These are phyloP conservation scores for Pithys albifrons DNA, from an alignment of 2,113 vertebrate species.

Conservation along the genomic window DNA sequence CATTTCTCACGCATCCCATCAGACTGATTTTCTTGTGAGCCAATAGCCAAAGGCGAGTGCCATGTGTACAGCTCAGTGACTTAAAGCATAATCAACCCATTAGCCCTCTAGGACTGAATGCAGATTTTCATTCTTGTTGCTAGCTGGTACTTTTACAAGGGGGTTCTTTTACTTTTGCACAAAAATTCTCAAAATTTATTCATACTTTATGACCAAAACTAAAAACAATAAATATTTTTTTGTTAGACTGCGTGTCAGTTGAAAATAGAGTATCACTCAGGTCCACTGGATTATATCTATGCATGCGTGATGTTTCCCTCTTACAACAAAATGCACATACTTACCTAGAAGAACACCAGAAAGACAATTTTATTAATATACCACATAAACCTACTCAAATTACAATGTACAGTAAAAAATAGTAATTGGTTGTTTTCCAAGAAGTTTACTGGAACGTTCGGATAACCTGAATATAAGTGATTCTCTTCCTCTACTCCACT, in stretches of 20 bases:
- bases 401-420: neutral
- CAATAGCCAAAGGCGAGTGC: neutral
- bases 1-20: neutral
- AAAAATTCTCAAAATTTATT: neutral
- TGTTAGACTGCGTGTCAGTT: neutral
- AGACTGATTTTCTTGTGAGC: neutral
- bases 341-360: neutral
- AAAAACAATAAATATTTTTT: neutral
- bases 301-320: neutral
- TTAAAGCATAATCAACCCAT: neutral
- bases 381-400: neutral
- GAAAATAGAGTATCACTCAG: neutral
- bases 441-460: neutral
- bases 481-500: neutral
- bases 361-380: neutral
- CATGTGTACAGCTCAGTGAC: constrained; percentile 27
- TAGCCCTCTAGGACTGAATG: neutral
- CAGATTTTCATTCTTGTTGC: neutral
- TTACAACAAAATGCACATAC: neutral
- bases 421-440: neutral
- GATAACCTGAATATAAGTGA: neutral
- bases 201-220: neutral
- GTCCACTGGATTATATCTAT: neutral
- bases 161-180: neutral
- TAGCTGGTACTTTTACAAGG: neutral